phyloP scores from a whole-genome alignment of 2,113 vertebrate genomes.

The Sterrhoptilus dennistouni region DNA sequence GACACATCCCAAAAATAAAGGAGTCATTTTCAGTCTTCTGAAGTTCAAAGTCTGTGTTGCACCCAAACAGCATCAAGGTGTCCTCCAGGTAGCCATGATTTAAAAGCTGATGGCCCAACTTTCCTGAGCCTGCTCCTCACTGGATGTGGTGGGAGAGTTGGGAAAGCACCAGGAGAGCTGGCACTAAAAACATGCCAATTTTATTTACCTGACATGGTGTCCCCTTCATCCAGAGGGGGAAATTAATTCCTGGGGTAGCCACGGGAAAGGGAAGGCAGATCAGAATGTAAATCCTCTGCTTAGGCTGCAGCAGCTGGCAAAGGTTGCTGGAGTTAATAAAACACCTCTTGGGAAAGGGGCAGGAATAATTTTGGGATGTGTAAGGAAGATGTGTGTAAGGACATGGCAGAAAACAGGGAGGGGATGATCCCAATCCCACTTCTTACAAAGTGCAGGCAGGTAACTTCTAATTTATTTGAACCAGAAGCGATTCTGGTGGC shows the following conservation, averaged over 20 bases:
- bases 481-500: not conserved
- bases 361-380: not conserved
- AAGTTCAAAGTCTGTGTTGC: too few species aligned
- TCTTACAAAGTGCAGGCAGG: too few species aligned
- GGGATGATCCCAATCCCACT: not conserved
- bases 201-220: rapidly evolving
- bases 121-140: not conserved
- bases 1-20: too few species aligned
- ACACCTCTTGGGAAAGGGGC: not conserved
- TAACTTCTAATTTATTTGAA: not conserved
- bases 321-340: not conserved
- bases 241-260: rapidly evolving
- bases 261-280: not conserved
- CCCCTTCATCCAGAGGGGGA: rapidly evolving
- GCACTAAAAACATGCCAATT: rapidly evolving
- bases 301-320: not conserved
- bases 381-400: not conserved
- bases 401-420: not conserved
- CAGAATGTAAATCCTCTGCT: rapidly evolving
- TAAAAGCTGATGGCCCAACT: rapidly evolving
- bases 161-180: not conserved
- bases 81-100: not conserved
- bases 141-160: rapidly evolving
- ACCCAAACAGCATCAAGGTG: not conserved
- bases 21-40: too few species aligned